Evolutionary conservation across 2,888 invertebrate species (phyloP), one percentile per base, ranked within the genome.

Genomic region (Nomada fucata): DNA sequence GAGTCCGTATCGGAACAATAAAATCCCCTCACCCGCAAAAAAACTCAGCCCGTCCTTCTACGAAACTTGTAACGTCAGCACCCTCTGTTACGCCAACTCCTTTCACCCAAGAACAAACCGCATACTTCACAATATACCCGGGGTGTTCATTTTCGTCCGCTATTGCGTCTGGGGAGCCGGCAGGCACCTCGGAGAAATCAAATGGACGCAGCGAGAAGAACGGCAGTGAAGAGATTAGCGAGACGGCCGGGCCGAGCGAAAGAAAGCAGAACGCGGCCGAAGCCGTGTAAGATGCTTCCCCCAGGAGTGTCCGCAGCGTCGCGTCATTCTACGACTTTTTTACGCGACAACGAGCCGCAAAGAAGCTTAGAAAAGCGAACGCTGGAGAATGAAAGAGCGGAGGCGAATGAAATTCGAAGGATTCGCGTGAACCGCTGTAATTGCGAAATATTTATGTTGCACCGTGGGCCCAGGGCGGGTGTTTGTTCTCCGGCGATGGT

Each of bases 361-460:
- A 60, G 23, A 29, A 18, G 65, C 52, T 29, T 60, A 2, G 57
- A 29, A 42, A 50, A 23, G 18, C 15, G 42, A 3, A 13, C 29
- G 23, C n/a, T 0, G 67, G 42, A 20, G 9, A 52, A 52, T 5
- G 47, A 47, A 23, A 10, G 2, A 13, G 36, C 11, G 10, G 36
- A 10, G 26, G 55, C 11, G 63, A 47, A 20, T 18, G 44, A 15
- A 42, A 52, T 50, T 68, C 26, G 42, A 67, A 15, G 36, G 18
- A 50, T 68, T 76, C 44, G 2, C n/a, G 44, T n/a, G 68, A 18
- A 23, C 26, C 18, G 13, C 7, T 50, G 59, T 69, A 76, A 79
- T 79, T 76, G 76, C 64, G 50, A 76, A 79, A 65, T 79, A 64
- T 76, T 64, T 76, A 52, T 79, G 59, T 69, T 60, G 61, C 23